Evolutionary conservation across 2,888 invertebrate species (phyloP).

Genomic region (Smittia sp.): DNA sequence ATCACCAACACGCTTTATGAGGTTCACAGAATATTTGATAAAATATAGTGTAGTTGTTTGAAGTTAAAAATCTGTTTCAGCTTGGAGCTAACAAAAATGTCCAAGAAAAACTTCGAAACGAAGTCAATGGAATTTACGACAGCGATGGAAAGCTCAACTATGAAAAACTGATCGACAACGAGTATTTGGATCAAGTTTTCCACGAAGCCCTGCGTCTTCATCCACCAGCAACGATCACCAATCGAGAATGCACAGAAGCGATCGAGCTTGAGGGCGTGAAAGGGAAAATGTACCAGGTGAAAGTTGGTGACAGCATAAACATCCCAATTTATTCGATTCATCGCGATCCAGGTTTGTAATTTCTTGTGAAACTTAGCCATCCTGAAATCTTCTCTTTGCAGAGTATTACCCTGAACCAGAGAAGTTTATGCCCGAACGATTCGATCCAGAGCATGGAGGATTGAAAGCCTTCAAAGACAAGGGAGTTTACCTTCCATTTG

Average conservation of each 20-base stretch:
- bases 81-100: conserved; percentile 45
- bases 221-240: background rate
- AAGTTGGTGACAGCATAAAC: background rate
- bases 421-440: conserved; percentile 39
- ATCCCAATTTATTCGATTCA: conserved; percentile 48
- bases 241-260: conserved; percentile 5
- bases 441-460: conserved; percentile 37
- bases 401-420: conserved; percentile 26
- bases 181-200: no score
- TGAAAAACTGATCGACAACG: no score
- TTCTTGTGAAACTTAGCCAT: no score
- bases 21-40: background rate
- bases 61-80: conserved; percentile 42
- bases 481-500: conserved; percentile 44
- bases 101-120: conserved; percentile 46
- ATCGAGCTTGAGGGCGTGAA: conserved; percentile 28
- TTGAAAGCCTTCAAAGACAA: conserved; percentile 29
- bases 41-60: background rate
- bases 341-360: conserved; percentile 52
- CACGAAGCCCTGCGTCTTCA: conserved; percentile 42
- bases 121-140: conserved; percentile 44
- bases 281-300: conserved; percentile 2
- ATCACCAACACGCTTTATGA: conserved; percentile 45
- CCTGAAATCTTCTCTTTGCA: no score
- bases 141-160: conserved; percentile 44